A percentile compares a stretch with the other conserved stretches of the same genome.
Evolutionary conservation across 2,797 vertebrate genomes (phyloP).

Genomic region (Catostomus latipinnis): DNA sequence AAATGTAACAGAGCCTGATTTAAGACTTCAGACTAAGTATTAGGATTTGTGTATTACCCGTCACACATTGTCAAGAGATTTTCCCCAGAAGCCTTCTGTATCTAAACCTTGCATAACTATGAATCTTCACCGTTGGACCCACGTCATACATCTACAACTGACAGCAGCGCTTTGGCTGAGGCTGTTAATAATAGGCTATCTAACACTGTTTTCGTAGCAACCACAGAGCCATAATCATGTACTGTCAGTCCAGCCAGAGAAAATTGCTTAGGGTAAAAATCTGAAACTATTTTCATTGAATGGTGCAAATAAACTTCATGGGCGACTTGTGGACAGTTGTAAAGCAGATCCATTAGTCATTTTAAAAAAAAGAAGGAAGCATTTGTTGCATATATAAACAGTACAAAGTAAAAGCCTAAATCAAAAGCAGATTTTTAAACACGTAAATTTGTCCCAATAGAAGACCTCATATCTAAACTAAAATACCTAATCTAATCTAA

Average conservation of each 20-base stretch:
- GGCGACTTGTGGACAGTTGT: too few relatives aligned
- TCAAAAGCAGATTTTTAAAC: too few relatives aligned
- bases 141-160: not conserved
- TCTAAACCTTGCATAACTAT: slow-evolving; percentile 3
- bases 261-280: not conserved
- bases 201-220: not conserved
- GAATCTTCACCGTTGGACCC: not conserved
- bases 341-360: not conserved
- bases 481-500: not conserved
- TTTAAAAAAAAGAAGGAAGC: not conserved
- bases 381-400: not conserved
- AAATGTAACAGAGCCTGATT: not conserved
- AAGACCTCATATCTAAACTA: not conserved
- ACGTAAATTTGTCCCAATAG: too few relatives aligned
- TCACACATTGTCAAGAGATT: not conserved
- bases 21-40: not conserved
- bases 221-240: not conserved
- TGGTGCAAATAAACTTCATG: not conserved
- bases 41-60: not conserved
- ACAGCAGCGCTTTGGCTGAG: not conserved
- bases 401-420: not conserved
- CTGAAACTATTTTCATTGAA: not conserved
- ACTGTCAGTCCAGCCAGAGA: not conserved
- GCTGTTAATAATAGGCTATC: slow-evolving; percentile 30
- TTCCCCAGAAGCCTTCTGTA: not conserved